Base-by-base conservation (phyloP, 2,888 invertebrate genomes). In the Uropetala carovei region DNA sequence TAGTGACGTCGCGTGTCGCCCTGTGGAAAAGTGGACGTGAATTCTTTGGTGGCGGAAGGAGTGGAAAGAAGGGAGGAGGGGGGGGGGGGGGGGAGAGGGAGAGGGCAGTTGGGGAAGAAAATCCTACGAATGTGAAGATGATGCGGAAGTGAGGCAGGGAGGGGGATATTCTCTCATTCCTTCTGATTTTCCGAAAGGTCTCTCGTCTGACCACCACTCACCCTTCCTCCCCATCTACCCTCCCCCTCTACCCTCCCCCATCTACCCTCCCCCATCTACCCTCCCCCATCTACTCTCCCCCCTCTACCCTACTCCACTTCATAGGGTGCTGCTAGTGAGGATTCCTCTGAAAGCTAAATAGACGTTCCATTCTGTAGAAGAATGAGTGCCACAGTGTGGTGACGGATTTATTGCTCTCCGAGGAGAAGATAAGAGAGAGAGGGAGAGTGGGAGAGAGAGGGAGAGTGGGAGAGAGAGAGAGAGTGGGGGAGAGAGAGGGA, bases 361-460 rank as follows among this genome's bases (percentile, higher is more conserved):
- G 82, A 82, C 43, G 82, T 82, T 82, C 82, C 82, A 43, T 82
- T 82, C 82, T 82, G 30, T 82, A 30, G 83, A 56, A n/a, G 56
- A 56, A 56, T 83, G 83, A 83, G 83, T 43, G 43, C 43, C 43
- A 43, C 43, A 43, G 83, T n/a, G 83, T 11, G n/a, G 83, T 83
- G 83, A 83, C 83, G 83, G 83, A 83, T 83, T 83, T 83, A 83
- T 83, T 83, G 83, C 83, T 57, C 83, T 83, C 57, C 56, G 83
- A 83, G 83, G 56, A 83, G 83, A 83, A 56, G 57, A 56, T 56
- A 43, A 5, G 43, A 43, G 43, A 43, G 83, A 83, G 56, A 57
- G n/a, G n/a, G n/a, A n/a, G n/a, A n/a, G n/a, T n/a, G n/a, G n/a
- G n/a, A n/a, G n/a, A n/a, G n/a, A n/a, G n/a, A n/a, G n/a, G n/a